Evolutionary conservation across 2,888 invertebrate genomes (phyloP), one percentile per base, ranked within the genome.

Genomic region (Tenthredo mesomela): DNA sequence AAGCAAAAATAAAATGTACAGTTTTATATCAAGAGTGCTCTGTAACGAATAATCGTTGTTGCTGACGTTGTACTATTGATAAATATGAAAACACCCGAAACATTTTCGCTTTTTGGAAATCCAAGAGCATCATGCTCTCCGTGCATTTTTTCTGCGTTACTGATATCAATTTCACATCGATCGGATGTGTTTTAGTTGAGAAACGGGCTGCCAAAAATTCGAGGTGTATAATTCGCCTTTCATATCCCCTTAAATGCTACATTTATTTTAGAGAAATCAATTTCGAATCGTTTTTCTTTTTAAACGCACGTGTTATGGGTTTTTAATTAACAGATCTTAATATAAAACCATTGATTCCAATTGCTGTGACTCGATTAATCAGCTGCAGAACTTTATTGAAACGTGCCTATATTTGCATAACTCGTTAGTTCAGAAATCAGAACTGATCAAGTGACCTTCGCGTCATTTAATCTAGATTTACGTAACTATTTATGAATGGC

Each of bases 401-500:
- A 71, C 40, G 3, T 40, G 43, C n/a, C n/a, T 21, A 43, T 25
- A 73, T 73, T 73, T 73, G 73, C 73, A 73, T 73, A 73, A 73
- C 73, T 73, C n/a, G 73, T 73, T 73, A 21, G 43, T 73, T 43
- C 73, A 73, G 43, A 73, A 47, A 73, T 43, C 0, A 73, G 73
- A 40, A 43, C 40, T 73, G 73, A 25, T 73, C 73, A 12, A 25
- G 3, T 43, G 43, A 43, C 43, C 73, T 40, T 43, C 43, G 73
- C 40, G 25, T 73, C 25, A 73, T 43, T 73, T 29, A 73, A 47
- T 43, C 73, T 73, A 73, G 43, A 73, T 73, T 43, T 25, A 73
- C 15, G 73, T 40, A 73, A 73, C 43, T 29, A 73, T 40, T 73
- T 73, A 73, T 73, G 73, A 73, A 73, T 73, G 73, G 43, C 73